Base-by-base conservation (phyloP, 1,140 invertebrate species). In the Eueides isabella region DNA sequence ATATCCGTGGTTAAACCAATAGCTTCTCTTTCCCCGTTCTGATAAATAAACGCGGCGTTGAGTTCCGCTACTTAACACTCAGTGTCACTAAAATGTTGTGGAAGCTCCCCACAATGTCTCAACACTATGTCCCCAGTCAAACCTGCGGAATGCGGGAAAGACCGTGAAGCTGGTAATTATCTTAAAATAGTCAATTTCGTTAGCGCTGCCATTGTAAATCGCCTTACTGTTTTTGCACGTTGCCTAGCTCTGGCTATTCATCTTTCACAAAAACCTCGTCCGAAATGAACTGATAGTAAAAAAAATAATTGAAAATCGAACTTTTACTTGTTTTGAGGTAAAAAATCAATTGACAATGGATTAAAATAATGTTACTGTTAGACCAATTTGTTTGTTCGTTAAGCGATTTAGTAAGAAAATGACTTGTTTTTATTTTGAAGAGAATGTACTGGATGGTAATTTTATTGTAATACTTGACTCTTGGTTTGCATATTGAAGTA, bases 271-370 rank as follows among this genome's bases (percentile, higher is more conserved):
- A 55, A 55, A 55, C 48, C 12, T 12, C 2, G 11, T 26, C 23
- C 26, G 48, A 23, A 55, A 2, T 12, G 9, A 19, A n/a, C 1
- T 55, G 3, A 2, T 55, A 38, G 35, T 55, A 26, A 19, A 55
- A 55, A 55, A 55, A 55, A 55, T 55, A 55, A 55, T 55, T 55
- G 23, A 55, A 55, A 55, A 23, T 55, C 16, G 12, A 12, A 26
- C 23, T 55, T 55, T 55, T 55, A 55, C 48, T 55, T 55, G 12
- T 23, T 55, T 55, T 55, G 11, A 26, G 41, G 41, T 16, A 55
- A 55, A 55, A 55, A 55, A 55, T 12, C 48, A 14, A 55, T 26
- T 55, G 48, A 55, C 48, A 55, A 26, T 55, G 48, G 48, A n/a
- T 55, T 55, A 55, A 55, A 55, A 55, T 55, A 55, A 55, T 55